A percentile compares a stretch with the other conserved stretches of the same genome.
These are phyloP conservation scores for Hippopotamus amphibius DNA, from an alignment of 2,113 vertebrate species.

Conservation along the genomic window DNA sequence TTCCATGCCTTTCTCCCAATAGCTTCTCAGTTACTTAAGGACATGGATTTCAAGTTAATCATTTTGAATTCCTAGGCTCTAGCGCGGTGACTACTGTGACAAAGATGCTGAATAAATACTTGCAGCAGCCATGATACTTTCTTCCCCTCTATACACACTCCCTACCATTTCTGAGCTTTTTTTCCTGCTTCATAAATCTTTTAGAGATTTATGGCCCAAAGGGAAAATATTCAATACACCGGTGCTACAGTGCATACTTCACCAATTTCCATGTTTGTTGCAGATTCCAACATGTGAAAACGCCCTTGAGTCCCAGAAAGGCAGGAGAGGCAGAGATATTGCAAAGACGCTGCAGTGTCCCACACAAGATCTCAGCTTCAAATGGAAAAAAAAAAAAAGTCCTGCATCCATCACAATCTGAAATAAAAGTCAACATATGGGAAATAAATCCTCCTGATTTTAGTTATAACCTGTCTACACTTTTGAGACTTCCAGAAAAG, in stretches of 20 bases:
- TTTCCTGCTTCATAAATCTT: not conserved
- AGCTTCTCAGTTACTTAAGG: not conserved
- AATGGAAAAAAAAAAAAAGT: constrained; percentile 68
- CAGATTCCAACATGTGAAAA: not conserved
- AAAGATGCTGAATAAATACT: not conserved
- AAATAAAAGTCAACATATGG: constrained; percentile 59
- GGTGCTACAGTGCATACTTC: not conserved
- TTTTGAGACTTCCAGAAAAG: constrained; percentile 64
- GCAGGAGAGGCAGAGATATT: constrained; percentile 25
- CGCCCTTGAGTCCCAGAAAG: not conserved
- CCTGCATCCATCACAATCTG: not conserved
- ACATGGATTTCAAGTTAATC: not conserved
- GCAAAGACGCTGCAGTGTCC: constrained; percentile 79
- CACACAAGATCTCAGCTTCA: constrained; percentile 64
- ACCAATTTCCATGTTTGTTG: not conserved
- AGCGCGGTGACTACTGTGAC: not conserved
- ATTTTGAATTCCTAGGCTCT: not conserved
- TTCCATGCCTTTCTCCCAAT: not conserved
- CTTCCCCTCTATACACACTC: too few species aligned
- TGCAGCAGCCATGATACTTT: not conserved
- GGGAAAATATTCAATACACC: not conserved
- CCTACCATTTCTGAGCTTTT: not conserved
- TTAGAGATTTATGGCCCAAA: not conserved
- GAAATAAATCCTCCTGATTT: constrained; percentile 85
- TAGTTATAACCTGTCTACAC: constrained; percentile 80